Evolutionary conservation across 2,888 invertebrate species (phyloP), one percentile per base, ranked within the genome.

Genomic region (Cartodere bifasciata): DNA sequence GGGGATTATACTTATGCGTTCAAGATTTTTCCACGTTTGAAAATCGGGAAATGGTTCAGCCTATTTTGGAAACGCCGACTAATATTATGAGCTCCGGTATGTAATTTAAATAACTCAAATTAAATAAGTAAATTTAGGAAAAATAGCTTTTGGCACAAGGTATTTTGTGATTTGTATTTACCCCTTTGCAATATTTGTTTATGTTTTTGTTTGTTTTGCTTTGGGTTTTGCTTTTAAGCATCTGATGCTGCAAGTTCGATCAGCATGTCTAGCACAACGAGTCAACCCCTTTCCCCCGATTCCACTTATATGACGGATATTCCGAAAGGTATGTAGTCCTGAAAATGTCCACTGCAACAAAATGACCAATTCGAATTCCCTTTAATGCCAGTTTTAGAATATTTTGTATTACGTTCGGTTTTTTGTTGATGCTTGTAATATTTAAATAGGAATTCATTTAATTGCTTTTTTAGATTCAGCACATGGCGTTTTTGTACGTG

Each of bases 401-500:
- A 10, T 14, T 21, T 10, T 21, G 15, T 4, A 14, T 10, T 29
- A 16, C 22, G 9, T 13, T 4, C 11, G 6, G n/a, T 17, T n/a
- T 11, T 28, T n/a, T 10, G 20, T 4, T 2, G 13, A 10, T n/a
- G 4, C 10, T 10, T 14, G 11, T 26, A 24, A 14, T n/a, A 11
- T 10, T n/a, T 4, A 9, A 13, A 21, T 9, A 12, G 17, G 7
- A 20, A 21, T 13, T 17, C 21, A n/a, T n/a, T n/a, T n/a, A n/a
- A n/a, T n/a, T n/a, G n/a, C 16, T 15, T 24, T 46, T 47, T 27
- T 42, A 86, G 86, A 86, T 63, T 82, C 82, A 28, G 83, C 84
- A 0, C 80, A 83, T 55, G 88, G 88, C 2, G 60, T 95, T 39
- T 92, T 92, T 50, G 87, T 91, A 1, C 74, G 88, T 36, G 87